Conservation (phyloP, 2,888 invertebrate genomes). For the Drosophila leonis region DNA sequence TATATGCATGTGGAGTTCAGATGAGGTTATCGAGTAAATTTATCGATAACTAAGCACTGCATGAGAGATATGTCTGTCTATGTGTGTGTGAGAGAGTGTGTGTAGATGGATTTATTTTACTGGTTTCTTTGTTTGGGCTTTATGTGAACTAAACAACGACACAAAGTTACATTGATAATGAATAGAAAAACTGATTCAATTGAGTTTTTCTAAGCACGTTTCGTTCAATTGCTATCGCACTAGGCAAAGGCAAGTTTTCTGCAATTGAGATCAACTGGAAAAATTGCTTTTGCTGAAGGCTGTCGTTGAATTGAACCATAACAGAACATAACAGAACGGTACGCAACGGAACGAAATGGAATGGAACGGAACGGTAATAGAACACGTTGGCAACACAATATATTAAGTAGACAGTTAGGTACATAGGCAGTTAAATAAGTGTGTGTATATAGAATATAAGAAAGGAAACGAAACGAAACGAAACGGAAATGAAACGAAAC, state of each 20-base stretch:
- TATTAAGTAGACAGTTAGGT: conserved; percentile 45
- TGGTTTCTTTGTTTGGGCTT: conserved; percentile 46
- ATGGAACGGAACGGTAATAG: conserved; percentile 40
- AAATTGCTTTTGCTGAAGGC: conserved; percentile 34
- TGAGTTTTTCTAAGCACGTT: conserved; percentile 39
- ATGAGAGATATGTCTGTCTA: conserved; percentile 26
- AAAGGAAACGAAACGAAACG: conserved; percentile 7
- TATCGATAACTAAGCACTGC: conserved; percentile 40
- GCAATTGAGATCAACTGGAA: conserved; percentile 12
- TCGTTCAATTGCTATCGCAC: conserved; percentile 30
- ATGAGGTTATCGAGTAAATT: conserved; percentile 36
- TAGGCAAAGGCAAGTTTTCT: conserved; percentile 33
- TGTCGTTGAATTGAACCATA: conserved; percentile 27
- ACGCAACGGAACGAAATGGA: conserved; percentile 31
- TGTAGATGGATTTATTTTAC: conserved; percentile 6
- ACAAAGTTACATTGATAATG: conserved; percentile 71
- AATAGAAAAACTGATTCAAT: conserved; percentile 50
- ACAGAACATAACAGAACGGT: conserved; percentile 37
- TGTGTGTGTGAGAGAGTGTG: conserved; percentile 23
- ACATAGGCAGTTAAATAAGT: conserved; percentile 29
- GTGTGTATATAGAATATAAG: conserved; percentile 9
- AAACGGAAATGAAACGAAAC: conserved; percentile 37
- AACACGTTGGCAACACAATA: conserved; percentile 45
- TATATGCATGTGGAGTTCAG: conserved; percentile 23
- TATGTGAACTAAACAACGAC: conserved; percentile 73